Evolutionary conservation across 2,113 vertebrate genomes (phyloP).

Genomic region (Anoura caudifer): DNA sequence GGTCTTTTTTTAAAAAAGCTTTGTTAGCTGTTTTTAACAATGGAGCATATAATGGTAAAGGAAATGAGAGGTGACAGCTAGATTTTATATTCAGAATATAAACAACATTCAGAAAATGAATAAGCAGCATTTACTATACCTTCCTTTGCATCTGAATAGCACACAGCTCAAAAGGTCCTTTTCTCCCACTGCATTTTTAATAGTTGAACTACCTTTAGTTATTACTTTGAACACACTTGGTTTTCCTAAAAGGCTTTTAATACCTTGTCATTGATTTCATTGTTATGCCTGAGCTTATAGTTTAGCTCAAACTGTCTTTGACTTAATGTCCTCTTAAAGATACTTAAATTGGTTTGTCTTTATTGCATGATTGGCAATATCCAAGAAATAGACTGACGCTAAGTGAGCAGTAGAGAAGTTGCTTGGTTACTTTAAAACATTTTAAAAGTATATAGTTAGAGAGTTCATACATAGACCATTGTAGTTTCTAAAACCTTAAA

Average conservation of each 20-base stretch:
- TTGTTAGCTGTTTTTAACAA: background rate
- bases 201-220: background rate
- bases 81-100: slow-evolving; percentile 48
- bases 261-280: background rate
- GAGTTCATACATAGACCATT: background rate
- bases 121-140: background rate
- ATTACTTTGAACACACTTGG: background rate
- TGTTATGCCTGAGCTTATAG: background rate
- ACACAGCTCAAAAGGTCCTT: background rate
- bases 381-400: background rate
- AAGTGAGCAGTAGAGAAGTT: background rate
- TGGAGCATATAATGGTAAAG: background rate
- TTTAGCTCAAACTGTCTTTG: slow-evolving; percentile 38
- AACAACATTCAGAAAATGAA: slow-evolving; percentile 28
- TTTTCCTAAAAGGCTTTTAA: background rate
- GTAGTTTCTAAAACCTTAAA: background rate
- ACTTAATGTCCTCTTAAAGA: slow-evolving; percentile 15
- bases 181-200: background rate
- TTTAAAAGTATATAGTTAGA: background rate
- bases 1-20: background rate
- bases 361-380: background rate
- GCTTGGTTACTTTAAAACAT: background rate
- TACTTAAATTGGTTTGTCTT: slow-evolving; percentile 22
- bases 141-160: slow-evolving; percentile 6
- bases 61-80: slow-evolving; percentile 40